Conservation (phyloP, 2,113 vertebrate species). For the Misgurnus mizolepis region DNA sequence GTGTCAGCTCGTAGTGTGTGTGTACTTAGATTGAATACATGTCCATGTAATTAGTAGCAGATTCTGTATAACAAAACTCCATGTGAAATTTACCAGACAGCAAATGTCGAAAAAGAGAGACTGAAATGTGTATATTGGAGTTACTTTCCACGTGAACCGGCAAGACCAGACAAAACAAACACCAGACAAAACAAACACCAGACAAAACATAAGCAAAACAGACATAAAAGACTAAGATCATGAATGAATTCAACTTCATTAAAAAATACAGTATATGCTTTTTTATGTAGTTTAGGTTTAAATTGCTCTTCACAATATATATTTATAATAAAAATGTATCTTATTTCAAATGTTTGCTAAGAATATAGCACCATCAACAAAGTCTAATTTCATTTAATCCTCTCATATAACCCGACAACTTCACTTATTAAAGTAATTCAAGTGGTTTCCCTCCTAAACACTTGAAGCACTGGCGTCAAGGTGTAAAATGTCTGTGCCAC, state of each 20-base stretch:
- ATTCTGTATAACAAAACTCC: background rate
- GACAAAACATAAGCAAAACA: slow-evolving; percentile 41
- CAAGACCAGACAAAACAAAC: slow-evolving; percentile 58
- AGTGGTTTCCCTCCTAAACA: slow-evolving; percentile 57
- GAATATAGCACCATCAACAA: slow-evolving; percentile 54
- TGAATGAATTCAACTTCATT: slow-evolving; percentile 35
- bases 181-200: background rate
- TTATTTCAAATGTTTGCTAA: slow-evolving; percentile 36
- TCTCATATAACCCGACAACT: slow-evolving; percentile 47
- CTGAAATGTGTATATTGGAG: slow-evolving; percentile 60
- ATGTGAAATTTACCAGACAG: background rate
- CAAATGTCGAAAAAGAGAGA: slow-evolving; percentile 20
- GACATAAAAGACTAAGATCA: slow-evolving; percentile 50
- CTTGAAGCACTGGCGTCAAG: slow-evolving; percentile 32
- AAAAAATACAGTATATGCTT: slow-evolving; percentile 25
- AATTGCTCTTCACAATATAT: slow-evolving; percentile 2
- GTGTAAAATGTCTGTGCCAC: background rate
- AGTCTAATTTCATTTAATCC: slow-evolving; percentile 45
- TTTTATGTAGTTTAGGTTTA: background rate
- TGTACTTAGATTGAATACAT: slow-evolving; percentile 12
- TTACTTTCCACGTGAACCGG: slow-evolving; percentile 65
- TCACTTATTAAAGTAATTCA: slow-evolving; percentile 50
- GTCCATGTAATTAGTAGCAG: background rate
- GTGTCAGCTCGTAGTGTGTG: slow-evolving; percentile 23
- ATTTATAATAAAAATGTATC: background rate